Percentiles rank a stretch among this genome's conserved stretches.
These are phyloP conservation scores for Microchirus variegatus DNA, from an alignment of 2,797 vertebrate species.

Conservation along the genomic window DNA sequence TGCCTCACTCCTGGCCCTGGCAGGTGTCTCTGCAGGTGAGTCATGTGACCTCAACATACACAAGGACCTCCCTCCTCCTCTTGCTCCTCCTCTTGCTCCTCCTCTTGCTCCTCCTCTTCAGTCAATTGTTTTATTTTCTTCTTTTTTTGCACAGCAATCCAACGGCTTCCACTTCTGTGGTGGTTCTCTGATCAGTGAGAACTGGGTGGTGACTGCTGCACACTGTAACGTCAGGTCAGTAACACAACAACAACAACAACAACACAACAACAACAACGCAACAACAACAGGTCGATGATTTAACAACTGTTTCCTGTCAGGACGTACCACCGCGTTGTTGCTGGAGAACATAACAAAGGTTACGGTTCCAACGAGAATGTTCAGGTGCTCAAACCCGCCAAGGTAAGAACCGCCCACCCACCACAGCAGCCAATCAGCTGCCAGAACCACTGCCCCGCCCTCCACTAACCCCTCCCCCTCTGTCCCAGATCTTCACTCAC, in stretches of 20 bases:
- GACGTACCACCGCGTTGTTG: constrained; percentile 82
- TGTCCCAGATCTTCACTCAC: constrained; percentile 83
- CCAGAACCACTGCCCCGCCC: fast-evolving
- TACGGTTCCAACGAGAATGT: constrained; percentile 37
- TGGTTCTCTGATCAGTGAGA: constrained; percentile 83
- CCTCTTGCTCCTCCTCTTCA: background rate
- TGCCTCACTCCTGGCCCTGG: constrained; percentile 88
- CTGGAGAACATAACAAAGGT: constrained; percentile 83
- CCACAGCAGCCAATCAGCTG: background rate
- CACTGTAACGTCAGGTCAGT: constrained; percentile 81
- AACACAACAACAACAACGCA: background rate
- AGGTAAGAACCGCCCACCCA: constrained; percentile 60
- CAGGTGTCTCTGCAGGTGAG: constrained; percentile 87
- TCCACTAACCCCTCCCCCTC: background rate
- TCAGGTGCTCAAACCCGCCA: constrained; percentile 79
- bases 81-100: background rate
- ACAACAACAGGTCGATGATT: background rate
- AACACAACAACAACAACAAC: background rate
- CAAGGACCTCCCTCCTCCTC: background rate
- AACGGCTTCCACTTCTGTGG: constrained; percentile 86
- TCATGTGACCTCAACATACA: constrained; percentile 5
- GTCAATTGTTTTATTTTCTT: background rate
- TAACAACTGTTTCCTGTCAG: constrained; percentile 57
- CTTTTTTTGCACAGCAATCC: constrained; percentile 54
- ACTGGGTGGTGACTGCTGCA: constrained; percentile 86